A percentile compares a stretch with the other conserved stretches of the same genome.
Evolutionary conservation across 2,113 vertebrate genomes (phyloP).

Genomic region (Terrapene triunguis): DNA sequence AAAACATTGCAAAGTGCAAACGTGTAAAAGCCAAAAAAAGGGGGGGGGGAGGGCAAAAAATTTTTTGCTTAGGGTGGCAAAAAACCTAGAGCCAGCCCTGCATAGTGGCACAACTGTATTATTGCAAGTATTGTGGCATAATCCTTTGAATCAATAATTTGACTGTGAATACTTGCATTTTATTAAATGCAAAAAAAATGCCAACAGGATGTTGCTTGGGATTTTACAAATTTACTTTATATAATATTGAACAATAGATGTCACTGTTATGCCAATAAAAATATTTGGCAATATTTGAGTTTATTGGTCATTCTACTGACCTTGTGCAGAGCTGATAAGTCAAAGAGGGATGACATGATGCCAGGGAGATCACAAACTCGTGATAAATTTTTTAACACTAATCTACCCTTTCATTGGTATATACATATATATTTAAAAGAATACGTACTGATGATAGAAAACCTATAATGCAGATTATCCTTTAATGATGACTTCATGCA

Average conservation of each 20-base stretch:
- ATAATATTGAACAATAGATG: constrained; percentile 78
- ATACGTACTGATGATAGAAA: neutral
- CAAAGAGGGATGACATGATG: neutral
- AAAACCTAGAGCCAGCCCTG: neutral
- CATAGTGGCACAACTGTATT: constrained; percentile 22
- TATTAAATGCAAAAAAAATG: constrained; percentile 4
- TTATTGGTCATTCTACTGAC: constrained; percentile 61
- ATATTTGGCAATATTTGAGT: constrained; percentile 62
- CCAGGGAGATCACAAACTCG: constrained; percentile 8
- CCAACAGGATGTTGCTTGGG: constrained; percentile 18
- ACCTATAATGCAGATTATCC: neutral
- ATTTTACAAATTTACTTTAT: constrained; percentile 52
- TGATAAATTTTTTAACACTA: neutral
- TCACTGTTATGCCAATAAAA: constrained; percentile 79
- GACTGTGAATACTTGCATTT: neutral
- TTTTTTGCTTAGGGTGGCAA: no score
- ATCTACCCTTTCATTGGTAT: neutral
- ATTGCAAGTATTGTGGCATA: neutral
- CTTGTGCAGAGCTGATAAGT: constrained; percentile 42
- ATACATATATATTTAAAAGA: neutral
- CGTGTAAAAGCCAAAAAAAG: no score
- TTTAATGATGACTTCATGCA: neutral
- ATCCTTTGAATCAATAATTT: constrained; percentile 49
- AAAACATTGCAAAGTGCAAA: no score
- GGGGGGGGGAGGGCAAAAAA: no score